phyloP scores from a whole-genome alignment of 2,888 invertebrate species.

The Cyaniris semiargus region DNA sequence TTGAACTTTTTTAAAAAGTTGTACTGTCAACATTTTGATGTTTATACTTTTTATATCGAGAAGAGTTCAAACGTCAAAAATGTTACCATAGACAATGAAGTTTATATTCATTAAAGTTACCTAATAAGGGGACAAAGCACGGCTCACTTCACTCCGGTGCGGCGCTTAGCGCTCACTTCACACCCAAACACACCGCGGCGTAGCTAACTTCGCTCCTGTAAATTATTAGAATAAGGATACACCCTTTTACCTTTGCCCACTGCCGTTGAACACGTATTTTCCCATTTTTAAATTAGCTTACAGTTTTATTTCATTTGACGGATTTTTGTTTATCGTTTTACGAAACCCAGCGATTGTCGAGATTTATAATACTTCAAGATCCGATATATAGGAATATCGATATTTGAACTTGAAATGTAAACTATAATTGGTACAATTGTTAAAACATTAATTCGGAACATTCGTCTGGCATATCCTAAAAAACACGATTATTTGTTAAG shows the following conservation, averaged over 20 bases:
- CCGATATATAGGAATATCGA: constrained; percentile 19
- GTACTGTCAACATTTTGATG: no score
- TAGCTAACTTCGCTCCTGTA: constrained; percentile 25
- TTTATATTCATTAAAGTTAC: no score
- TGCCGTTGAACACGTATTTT: background rate
- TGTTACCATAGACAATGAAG: no score
- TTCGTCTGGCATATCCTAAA: constrained; percentile 34
- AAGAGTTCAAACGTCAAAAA: no score
- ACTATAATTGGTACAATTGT: background rate
- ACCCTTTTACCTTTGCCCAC: background rate
- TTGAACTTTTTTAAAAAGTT: no score
- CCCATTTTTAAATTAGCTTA: background rate
- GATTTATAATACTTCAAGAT: constrained; percentile 2
- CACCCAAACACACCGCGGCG: background rate
- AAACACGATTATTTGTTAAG: constrained; percentile 7
- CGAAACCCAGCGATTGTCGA: background rate
- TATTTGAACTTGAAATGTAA: constrained; percentile 11
- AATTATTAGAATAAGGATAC: constrained; percentile 22
- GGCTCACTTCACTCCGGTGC: constrained; percentile 21
- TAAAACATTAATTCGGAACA: background rate
- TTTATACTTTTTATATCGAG: no score
- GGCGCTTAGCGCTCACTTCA: constrained; percentile 35
- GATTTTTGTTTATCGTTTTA: background rate
- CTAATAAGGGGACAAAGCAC: background rate
- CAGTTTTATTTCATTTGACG: background rate